These are phyloP conservation scores for Eunapius fragilis DNA, from an alignment of 37 sponge, comb jelly and placozoan species.

Conservation along the genomic window DNA sequence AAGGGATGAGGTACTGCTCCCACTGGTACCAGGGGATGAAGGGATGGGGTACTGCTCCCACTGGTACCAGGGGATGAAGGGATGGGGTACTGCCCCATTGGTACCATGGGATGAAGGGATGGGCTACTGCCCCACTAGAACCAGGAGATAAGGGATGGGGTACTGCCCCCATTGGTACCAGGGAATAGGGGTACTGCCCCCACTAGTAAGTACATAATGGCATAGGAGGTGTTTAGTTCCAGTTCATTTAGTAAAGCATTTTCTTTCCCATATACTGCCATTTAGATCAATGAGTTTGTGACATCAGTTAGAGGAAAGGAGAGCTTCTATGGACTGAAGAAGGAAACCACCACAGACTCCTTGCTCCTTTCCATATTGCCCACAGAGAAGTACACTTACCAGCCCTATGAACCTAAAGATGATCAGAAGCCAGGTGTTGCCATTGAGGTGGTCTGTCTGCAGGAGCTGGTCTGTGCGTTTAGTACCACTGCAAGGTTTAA, in stretches of 20 bases:
- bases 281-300: slow-evolving; percentile 47
- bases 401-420: slow-evolving; percentile 2
- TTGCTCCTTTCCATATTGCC: slow-evolving; percentile 78
- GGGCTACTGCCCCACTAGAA: no score
- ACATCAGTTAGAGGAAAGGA: slow-evolving; percentile 17
- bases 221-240: neutral
- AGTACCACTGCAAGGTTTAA: slow-evolving; percentile 38
- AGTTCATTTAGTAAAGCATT: neutral
- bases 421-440: slow-evolving; percentile 2
- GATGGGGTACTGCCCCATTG: no score
- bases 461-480: slow-evolving; percentile 36
- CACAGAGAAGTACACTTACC: slow-evolving; percentile 28
- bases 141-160: no score
- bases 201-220: neutral
- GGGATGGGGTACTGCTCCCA: no score
- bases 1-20: no score
- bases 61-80: no score
- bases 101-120: no score
- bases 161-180: no score
- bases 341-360: slow-evolving; percentile 77
- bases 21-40: no score
- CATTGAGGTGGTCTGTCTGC: slow-evolving; percentile 18
- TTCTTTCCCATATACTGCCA: neutral
- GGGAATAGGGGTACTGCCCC: no score
- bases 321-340: slow-evolving; percentile 67